phyloP scores from a whole-genome alignment of 2,888 invertebrate species.

The Andrena hattorfiana region DNA sequence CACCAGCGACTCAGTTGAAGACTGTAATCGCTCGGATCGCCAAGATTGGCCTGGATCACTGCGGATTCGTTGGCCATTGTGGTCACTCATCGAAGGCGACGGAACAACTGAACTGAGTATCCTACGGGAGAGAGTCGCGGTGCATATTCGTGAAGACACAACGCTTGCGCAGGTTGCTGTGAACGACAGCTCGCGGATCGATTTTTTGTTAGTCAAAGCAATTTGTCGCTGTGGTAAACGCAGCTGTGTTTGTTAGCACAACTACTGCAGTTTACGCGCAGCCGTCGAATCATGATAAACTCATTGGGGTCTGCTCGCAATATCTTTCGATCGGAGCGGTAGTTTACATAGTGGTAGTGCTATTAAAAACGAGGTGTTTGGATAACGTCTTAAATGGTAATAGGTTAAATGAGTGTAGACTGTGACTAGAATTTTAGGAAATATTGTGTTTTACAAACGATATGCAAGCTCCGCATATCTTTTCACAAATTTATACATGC shows the following conservation, averaged over 20 bases:
- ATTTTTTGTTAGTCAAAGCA: background rate
- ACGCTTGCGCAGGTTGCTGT: background rate
- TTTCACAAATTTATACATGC: background rate
- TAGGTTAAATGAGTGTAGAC: too few relatives aligned
- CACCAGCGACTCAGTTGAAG: constrained; percentile 63
- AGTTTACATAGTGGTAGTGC: too few relatives aligned
- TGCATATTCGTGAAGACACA: too few relatives aligned
- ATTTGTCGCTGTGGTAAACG: background rate
- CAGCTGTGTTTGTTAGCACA: background rate
- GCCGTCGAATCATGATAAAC: too few relatives aligned
- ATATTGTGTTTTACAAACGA: background rate
- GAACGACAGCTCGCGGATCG: background rate
- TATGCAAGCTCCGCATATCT: background rate
- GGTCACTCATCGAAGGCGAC: background rate
- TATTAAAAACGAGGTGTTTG: too few relatives aligned
- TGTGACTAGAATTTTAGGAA: background rate
- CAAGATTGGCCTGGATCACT: background rate
- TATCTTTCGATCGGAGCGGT: too few relatives aligned
- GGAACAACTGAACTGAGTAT: background rate
- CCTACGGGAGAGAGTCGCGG: too few relatives aligned
- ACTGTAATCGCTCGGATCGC: background rate
- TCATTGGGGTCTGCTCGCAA: too few relatives aligned
- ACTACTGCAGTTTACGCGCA: too few relatives aligned
- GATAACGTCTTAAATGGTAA: too few relatives aligned
- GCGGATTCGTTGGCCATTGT: background rate